These are phyloP conservation scores for Callocephalon fimbriatum DNA, from an alignment of 2,113 vertebrate species.

Conservation along the genomic window DNA sequence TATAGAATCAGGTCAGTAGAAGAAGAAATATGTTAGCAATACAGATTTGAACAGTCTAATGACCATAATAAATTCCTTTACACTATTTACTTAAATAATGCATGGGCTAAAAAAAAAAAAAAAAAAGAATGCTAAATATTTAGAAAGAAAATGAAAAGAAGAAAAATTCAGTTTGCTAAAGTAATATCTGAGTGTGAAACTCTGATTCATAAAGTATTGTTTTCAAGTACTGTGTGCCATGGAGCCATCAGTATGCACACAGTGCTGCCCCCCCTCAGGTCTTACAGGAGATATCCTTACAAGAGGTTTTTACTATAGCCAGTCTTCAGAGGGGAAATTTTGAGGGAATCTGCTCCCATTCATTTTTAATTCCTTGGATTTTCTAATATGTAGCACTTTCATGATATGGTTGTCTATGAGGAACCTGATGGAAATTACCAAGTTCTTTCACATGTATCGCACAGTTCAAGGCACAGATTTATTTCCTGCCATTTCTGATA, in stretches of 20 bases:
- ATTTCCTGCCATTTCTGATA: not conserved
- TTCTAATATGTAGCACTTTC: not conserved
- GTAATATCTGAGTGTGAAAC: not conserved
- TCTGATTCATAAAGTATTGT: not conserved
- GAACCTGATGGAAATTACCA: not conserved
- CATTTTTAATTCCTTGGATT: not conserved
- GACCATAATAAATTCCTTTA: not conserved
- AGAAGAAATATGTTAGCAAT: not conserved
- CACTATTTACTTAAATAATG: not conserved
- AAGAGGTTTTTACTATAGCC: not conserved
- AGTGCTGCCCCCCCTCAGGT: not conserved
- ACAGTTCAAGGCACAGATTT: not conserved
- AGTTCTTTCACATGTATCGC: not conserved
- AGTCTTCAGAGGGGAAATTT: not conserved
- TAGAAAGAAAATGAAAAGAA: not conserved
- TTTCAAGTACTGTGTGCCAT: not conserved
- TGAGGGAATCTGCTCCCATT: not conserved
- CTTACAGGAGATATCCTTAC: not conserved
- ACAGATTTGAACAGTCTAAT: not conserved
- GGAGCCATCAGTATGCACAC: not conserved
- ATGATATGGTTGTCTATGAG: not conserved
- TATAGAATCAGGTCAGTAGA: not conserved
- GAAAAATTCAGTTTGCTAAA: not conserved
- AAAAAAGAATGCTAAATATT: not conserved
- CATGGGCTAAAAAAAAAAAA: not conserved